A percentile compares a stretch with the other conserved stretches of the same genome.
These are phyloP conservation scores for Halcyon leucocephala DNA, from an alignment of 2,797 vertebrate species.

Conservation along the genomic window DNA sequence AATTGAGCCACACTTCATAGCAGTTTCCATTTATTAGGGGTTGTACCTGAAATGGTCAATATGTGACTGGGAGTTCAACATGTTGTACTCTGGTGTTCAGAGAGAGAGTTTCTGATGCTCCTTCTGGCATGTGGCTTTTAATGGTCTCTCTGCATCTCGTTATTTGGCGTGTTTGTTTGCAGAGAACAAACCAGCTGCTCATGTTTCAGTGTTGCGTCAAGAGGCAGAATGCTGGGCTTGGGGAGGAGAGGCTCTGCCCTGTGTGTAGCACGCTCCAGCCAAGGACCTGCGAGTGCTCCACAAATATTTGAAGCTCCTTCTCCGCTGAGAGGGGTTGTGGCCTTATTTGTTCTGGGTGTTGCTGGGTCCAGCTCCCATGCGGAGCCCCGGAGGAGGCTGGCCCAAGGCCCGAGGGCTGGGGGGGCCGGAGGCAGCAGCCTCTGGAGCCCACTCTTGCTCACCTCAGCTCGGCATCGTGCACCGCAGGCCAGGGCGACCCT, in stretches of 20 bases:
- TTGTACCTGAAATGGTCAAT: rapidly evolving
- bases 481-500: background rate
- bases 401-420: background rate
- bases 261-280: background rate
- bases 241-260: background rate
- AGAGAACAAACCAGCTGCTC: background rate
- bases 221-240: background rate
- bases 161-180: background rate
- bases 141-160: background rate
- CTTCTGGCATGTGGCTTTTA: background rate
- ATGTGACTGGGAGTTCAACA: rapidly evolving
- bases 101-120: background rate
- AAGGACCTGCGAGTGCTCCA: background rate
- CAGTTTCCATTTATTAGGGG: background rate
- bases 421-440: background rate
- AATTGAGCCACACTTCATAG: rapidly evolving
- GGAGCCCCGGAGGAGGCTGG: background rate
- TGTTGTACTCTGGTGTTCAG: background rate
- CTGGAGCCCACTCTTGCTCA: background rate
- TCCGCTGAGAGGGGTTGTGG: background rate
- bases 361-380: background rate
- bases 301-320: background rate
- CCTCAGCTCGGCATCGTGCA: rapidly evolving
- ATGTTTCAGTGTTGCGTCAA: background rate
- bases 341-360: background rate